A percentile compares a stretch with the other conserved stretches of the same genome.
Conservation (phyloP, 2,113 vertebrate genomes). For the Eclectus roratus region DNA sequence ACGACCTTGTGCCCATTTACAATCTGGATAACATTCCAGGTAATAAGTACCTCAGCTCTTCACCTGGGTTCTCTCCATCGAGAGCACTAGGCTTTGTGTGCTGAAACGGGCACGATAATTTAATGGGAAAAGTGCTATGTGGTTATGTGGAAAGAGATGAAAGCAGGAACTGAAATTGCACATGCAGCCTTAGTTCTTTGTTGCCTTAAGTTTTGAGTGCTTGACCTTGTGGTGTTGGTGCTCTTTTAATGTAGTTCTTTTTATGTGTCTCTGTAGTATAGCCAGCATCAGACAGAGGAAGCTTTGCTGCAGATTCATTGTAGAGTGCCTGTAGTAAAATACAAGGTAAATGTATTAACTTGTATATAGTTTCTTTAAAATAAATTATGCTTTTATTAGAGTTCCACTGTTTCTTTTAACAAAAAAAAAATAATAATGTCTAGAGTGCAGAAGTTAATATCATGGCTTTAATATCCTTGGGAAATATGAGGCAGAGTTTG, state of each 20-base stretch:
- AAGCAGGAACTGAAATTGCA: neutral
- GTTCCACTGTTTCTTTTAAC: neutral
- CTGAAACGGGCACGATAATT: neutral
- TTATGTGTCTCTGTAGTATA: neutral
- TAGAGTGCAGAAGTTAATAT: neutral
- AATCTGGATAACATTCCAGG: neutral
- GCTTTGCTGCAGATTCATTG: neutral
- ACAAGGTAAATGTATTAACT: neutral
- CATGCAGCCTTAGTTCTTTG: neutral
- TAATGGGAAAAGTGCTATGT: neutral
- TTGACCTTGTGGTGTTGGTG: neutral
- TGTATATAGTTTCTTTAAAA: neutral
- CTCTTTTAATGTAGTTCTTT: neutral
- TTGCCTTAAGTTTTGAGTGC: neutral
- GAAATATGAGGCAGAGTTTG: neutral
- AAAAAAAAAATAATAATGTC: neutral
- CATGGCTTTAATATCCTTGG: neutral
- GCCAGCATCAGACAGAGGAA: neutral
- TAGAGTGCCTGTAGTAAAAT: neutral
- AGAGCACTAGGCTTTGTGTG: neutral
- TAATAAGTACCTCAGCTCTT: neutral
- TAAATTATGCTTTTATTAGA: neutral
- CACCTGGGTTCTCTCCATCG: neutral
- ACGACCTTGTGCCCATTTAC: neutral
- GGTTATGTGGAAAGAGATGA: neutral